These are phyloP conservation scores for Himalopsyche phryganea DNA, from an alignment of 1,140 invertebrate genomes.

Conservation along the genomic window DNA sequence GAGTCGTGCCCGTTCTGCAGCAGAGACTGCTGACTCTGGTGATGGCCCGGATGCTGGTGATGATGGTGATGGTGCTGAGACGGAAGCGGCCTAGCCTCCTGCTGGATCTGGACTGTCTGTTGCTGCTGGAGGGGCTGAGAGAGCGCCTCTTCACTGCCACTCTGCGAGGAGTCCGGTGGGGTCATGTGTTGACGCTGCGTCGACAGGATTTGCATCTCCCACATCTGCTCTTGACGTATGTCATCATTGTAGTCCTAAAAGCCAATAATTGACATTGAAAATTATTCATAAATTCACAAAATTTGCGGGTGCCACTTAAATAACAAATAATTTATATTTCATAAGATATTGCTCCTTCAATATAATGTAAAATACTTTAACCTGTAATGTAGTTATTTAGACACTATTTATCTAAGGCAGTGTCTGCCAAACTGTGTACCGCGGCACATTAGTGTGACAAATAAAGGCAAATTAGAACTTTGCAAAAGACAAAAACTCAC, in stretches of 20 bases:
- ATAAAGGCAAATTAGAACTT: no score
- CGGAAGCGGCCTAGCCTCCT: neutral
- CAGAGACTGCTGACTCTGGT: slow-evolving; percentile 36
- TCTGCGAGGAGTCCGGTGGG: slow-evolving; percentile 46
- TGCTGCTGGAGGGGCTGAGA: slow-evolving; percentile 35
- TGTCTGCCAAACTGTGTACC: no score
- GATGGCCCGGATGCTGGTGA: slow-evolving; percentile 12
- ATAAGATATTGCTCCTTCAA: no score
- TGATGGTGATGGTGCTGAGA: slow-evolving; percentile 12
- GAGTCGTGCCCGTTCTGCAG: slow-evolving; percentile 17
- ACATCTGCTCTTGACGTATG: slow-evolving; percentile 79
- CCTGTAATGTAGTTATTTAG: no score
- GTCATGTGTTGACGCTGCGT: slow-evolving; percentile 49
- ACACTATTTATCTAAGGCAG: no score
- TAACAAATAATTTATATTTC: no score
- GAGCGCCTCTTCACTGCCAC: slow-evolving; percentile 46
- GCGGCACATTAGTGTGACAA: no score
- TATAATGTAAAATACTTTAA: no score
- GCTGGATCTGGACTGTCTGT: slow-evolving; percentile 1
- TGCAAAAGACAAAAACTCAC: no score
- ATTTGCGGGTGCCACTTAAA: no score
- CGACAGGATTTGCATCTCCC: slow-evolving; percentile 74
- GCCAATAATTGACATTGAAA: no score
- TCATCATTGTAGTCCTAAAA: slow-evolving; percentile 79
- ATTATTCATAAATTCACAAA: no score